These are phyloP conservation scores for Phylloscopus whistleri DNA, from an alignment of 2,113 vertebrate species.

Conservation along the genomic window DNA sequence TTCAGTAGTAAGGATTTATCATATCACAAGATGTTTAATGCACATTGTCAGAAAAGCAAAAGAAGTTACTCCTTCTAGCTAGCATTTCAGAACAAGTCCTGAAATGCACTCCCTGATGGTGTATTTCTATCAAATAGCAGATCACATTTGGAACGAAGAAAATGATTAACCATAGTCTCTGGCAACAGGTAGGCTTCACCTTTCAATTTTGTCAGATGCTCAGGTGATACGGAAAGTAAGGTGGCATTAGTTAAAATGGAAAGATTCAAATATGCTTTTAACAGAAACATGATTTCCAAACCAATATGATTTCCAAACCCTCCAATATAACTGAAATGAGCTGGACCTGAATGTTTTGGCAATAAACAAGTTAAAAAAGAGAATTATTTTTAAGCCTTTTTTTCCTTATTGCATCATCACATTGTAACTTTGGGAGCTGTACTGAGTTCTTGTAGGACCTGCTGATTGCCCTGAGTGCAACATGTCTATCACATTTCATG, in stretches of 20 bases:
- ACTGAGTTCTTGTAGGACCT: not conserved
- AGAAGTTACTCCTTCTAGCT: not conserved
- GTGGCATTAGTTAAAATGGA: not conserved
- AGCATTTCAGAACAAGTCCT: not conserved
- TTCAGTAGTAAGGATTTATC: not conserved
- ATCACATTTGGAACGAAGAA: not conserved
- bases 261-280: not conserved
- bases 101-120: not conserved
- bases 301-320: not conserved
- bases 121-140: not conserved
- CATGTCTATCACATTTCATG: too few relatives aligned
- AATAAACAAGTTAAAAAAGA: not conserved
- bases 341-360: not conserved
- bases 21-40: not conserved
- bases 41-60: not conserved
- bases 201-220: not conserved
- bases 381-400: not conserved
- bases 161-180: too few relatives aligned
- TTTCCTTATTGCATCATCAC: not conserved
- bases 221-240: not conserved
- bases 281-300: not conserved
- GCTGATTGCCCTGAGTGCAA: not conserved
- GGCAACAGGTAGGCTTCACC: not conserved
- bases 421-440: not conserved
- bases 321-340: not conserved